phyloP scores from a whole-genome alignment of 2,113 vertebrate species.

The Natator depressus region DNA sequence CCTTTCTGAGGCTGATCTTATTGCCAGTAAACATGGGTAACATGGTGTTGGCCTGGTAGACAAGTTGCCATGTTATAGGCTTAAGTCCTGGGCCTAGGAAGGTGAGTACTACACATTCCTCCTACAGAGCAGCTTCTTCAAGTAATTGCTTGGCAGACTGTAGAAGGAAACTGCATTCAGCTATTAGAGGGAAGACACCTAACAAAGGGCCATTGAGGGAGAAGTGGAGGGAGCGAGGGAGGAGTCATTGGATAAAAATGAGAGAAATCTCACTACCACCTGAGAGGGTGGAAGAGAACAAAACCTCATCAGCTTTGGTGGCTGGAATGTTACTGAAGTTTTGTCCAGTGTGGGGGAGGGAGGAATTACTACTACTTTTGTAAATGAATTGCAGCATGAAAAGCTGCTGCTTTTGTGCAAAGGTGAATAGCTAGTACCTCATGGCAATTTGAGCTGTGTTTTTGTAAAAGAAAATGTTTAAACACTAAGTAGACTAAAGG shows the following conservation, averaged over 20 bases:
- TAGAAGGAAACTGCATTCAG: neutral
- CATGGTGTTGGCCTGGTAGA: neutral
- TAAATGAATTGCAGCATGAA: neutral
- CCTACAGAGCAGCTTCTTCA: neutral
- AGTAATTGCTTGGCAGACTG: neutral
- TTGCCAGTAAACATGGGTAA: neutral
- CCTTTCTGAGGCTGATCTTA: neutral
- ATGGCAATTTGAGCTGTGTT: slow-evolving; percentile 3
- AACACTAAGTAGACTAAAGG: neutral
- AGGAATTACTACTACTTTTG: neutral
- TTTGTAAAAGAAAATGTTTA: neutral
- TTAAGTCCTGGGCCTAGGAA: neutral
- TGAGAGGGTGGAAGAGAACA: neutral
- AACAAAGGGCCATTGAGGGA: slow-evolving; percentile 7
- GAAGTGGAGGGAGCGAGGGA: neutral
- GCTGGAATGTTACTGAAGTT: neutral
- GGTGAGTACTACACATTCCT: neutral
- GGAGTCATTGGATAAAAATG: neutral
- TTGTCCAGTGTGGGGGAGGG: neutral
- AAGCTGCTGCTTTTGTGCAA: neutral
- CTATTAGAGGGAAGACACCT: neutral
- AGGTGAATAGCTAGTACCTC: neutral
- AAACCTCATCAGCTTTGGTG: neutral
- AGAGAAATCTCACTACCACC: neutral
- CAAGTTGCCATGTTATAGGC: too few relatives aligned